phyloP scores from a whole-genome alignment of 64 coral and sea anemone species.

The Astreopora myriophthalma region DNA sequence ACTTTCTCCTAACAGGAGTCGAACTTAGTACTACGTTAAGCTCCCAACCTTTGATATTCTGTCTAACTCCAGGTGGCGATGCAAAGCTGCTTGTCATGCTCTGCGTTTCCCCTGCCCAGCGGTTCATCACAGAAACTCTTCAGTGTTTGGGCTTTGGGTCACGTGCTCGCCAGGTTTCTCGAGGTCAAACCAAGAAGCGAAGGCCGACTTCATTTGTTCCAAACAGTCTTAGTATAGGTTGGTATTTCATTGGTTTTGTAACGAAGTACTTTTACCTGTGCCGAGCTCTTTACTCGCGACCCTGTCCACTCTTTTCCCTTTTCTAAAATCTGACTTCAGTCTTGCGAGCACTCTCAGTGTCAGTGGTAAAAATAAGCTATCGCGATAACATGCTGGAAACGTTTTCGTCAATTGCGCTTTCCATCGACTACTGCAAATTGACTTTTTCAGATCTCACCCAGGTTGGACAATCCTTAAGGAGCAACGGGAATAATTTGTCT shows the following conservation, averaged over 20 bases:
- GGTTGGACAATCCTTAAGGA: conserved; percentile 60
- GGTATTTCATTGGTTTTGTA: too few species aligned
- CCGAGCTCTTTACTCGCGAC: too few species aligned
- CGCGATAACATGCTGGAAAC: too few species aligned
- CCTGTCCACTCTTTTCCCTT: too few species aligned
- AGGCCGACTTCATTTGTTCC: conserved; percentile 90
- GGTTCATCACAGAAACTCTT: conserved; percentile 96
- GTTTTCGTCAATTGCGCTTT: too few species aligned
- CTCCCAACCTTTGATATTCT: background rate
- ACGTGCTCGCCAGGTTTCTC: conserved; percentile 94
- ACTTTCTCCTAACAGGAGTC: too few species aligned
- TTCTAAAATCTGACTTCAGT: too few species aligned
- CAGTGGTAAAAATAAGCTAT: too few species aligned
- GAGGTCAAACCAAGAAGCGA: conserved; percentile 94
- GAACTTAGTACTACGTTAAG: too few species aligned
- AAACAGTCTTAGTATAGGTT: conserved; percentile 66
- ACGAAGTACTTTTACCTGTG: too few species aligned
- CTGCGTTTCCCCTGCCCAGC: conserved; percentile 94
- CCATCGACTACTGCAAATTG: too few species aligned
- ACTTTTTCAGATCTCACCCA: conserved; percentile 74
- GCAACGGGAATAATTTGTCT: conserved; percentile 73
- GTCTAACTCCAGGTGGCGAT: conserved; percentile 75
- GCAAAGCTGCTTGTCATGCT: conserved; percentile 98
- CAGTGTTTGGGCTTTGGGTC: conserved; percentile 98
- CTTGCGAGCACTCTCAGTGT: too few species aligned